These are phyloP conservation scores for Xerus rutilus DNA, from an alignment of 2,797 vertebrate genomes.

Conservation along the genomic window DNA sequence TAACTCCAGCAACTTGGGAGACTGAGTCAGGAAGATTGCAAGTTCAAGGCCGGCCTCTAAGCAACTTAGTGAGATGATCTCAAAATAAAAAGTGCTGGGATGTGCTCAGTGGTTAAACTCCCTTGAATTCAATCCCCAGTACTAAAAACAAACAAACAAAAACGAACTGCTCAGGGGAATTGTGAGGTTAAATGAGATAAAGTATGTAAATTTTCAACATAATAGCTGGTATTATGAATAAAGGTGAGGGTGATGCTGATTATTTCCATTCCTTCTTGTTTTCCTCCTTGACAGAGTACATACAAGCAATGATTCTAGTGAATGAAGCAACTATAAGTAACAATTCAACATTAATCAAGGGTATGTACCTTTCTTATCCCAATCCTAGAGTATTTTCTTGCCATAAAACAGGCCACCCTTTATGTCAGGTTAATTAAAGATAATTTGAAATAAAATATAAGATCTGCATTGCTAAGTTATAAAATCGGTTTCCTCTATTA, in stretches of 20 bases:
- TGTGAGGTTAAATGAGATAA: conserved; percentile 34
- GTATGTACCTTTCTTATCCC: conserved; percentile 80
- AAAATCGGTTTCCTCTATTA: conserved; percentile 49
- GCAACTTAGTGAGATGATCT: no score
- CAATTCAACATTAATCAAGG: conserved; percentile 76
- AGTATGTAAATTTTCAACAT: neutral
- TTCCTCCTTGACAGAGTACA: conserved; percentile 84
- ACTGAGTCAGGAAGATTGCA: no score
- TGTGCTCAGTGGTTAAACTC: no score
- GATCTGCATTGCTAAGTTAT: conserved; percentile 10
- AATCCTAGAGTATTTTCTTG: conserved; percentile 71
- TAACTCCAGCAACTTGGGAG: no score
- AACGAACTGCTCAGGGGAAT: neutral
- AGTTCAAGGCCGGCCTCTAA: no score
- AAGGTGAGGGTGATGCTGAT: neutral
- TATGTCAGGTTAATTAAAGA: conserved; percentile 61
- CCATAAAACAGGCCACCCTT: neutral
- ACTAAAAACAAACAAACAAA: no score
- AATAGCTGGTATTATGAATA: neutral
- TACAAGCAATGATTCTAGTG: conserved; percentile 88
- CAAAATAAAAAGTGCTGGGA: no score
- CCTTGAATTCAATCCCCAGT: no score
- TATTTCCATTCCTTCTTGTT: conserved; percentile 42
- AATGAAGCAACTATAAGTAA: conserved; percentile 84
- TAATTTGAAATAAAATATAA: conserved; percentile 44